phyloP scores from a whole-genome alignment of 2,888 invertebrate species.

The Sepiola atlantica region DNA sequence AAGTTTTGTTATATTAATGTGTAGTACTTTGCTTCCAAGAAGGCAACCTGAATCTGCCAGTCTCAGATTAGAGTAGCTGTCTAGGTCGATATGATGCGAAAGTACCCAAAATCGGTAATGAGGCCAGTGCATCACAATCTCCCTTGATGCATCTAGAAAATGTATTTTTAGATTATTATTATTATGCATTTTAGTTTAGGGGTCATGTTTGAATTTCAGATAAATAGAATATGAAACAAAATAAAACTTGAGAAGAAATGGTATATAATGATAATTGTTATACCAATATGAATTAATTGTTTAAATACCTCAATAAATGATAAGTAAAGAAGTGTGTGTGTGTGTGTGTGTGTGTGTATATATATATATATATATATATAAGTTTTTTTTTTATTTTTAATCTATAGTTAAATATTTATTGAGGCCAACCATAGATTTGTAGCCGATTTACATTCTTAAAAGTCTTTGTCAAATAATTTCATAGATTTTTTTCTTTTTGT shows the following conservation, averaged over 20 bases:
- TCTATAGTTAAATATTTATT: slow-evolving; percentile 32
- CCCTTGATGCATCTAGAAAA: too few species aligned
- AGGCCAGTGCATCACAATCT: too few species aligned
- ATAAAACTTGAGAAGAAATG: not conserved
- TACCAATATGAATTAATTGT: not conserved
- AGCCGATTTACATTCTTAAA: not conserved
- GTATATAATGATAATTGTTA: not conserved
- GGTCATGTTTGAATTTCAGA: not conserved
- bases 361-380: too few species aligned
- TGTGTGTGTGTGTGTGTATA: too few species aligned
- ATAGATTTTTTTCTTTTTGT: not conserved
- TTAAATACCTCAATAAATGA: not conserved
- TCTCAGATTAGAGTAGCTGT: too few species aligned
- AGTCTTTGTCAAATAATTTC: not conserved
- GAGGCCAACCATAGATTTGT: not conserved
- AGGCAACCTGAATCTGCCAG: too few species aligned
- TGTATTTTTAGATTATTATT: not conserved
- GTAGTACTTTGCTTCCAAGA: too few species aligned
- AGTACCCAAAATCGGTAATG: too few species aligned
- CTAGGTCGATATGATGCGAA: too few species aligned
- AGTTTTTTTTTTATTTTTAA: not conserved
- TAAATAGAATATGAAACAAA: not conserved
- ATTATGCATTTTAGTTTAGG: not conserved
- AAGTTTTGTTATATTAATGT: too few species aligned
- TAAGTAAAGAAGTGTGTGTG: not conserved